Base-by-base conservation (phyloP, 2,888 invertebrate species). In the Xestia sexstrigata region DNA sequence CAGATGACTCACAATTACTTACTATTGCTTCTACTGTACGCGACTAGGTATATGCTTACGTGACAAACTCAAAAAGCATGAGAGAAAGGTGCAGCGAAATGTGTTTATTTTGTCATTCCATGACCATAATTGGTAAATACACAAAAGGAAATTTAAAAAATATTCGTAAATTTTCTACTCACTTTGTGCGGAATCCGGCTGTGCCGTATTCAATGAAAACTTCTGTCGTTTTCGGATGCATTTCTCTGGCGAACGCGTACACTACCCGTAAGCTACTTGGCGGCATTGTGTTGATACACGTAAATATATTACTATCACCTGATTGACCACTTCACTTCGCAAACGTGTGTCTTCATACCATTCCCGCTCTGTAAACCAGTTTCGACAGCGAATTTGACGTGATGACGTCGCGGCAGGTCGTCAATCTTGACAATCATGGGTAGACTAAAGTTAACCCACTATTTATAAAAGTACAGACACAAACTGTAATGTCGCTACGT, bases 161-260 rank as follows among this genome's bases (percentile, higher is more conserved):
- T 62, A 86, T 87, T 87, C 79, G 39, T 47, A 87, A 87, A 86
- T 90, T 85, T 87, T 88, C 84, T 90, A 96, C 97, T 97, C 95
- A 98, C 98, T 97, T 98, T 90, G 98, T 98, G 90, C 98, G 97
- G 94, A 98, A 98, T 92, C 98, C 98, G 88, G 98, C 98, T 81
- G 98, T 98, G 88, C 98, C 98, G 96, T 98, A 98, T 94, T 98
- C 97, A 89, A 98, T 97, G 91, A 97, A 97, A 86, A 97, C 97
- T 89, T 97, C 97, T 74, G 97, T 95, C 66, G 97, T 97, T 95
- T 98, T 98, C 45, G 98, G 98, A 93, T 98, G 98, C 97, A 98
- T 98, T 97, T 98, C 97, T 95, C 98, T 97, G 79, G 98, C 98
- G 96, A 98, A 98, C 92, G 98, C 98, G 97, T 98, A 98, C 89